Evolutionary conservation across 2,113 vertebrate genomes (phyloP), one percentile per base, ranked within the genome.

Genomic region (Peromyscus leucopus): DNA sequence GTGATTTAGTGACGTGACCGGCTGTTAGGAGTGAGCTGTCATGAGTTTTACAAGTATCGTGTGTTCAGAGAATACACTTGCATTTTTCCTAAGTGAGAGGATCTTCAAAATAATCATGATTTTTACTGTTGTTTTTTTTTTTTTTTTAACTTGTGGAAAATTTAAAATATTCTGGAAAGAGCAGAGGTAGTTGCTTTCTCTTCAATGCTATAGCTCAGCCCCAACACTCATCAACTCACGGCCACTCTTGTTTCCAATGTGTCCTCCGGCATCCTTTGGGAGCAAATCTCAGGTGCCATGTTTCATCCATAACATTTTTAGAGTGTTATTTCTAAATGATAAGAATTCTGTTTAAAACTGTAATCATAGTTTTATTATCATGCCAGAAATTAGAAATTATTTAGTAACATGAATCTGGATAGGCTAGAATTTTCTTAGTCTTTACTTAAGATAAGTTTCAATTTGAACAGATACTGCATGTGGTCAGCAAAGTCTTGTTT

Each of bases 91-190:
- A 83, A 92, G n/a, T 80, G 36, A 97, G 4, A 1, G 15, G 36
- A 61, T 72, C 95, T 90, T 72, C 83, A 95, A 94, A 88, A 93
- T 79, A 95, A 93, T 78, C 12, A 65, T 88, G 69, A 10, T 67
- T 85, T 36, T 76, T 89, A 39, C 65, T 93, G 28, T 33, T n/a
- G n/a, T n/a, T n/a, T 85, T 83, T 75, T 92, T 72, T 36, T 65
- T 36, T 26, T 61, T 55, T 39, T 61, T 15, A 15, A 24, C 22
- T 57, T 74, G 5, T 91, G 48, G 12, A 90, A 91, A 93, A 33
- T 89, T 91, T 74, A 26, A 89, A 74, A 15, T n/a, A 28, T 90
- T 92, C 28, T 69, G 10, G 79, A n/a, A 91, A 33, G 12, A 69
- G 71, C 28, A 39, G 33, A 90, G 22, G 33, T 46, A 51, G 6